Conservation (phyloP, 2,888 invertebrate species). For the Toxonevra muliebris region DNA sequence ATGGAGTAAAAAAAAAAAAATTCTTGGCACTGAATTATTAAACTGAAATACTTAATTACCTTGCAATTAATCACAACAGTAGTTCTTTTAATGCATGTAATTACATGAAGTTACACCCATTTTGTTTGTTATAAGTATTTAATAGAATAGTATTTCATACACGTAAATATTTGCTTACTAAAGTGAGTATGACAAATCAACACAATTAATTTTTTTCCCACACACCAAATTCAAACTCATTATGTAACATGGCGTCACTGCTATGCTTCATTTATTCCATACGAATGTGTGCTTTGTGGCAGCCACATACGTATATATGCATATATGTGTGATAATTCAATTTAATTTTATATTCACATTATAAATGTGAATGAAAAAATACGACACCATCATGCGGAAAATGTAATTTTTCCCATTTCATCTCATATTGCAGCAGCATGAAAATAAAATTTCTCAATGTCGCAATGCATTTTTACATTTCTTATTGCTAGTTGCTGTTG, state of each 20-base stretch:
- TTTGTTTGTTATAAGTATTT: too few relatives aligned
- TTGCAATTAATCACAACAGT: too few relatives aligned
- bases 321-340: not conserved
- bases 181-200: not conserved
- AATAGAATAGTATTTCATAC: too few relatives aligned
- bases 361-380: not conserved
- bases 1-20: too few relatives aligned
- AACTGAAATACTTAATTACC: too few relatives aligned
- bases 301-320: too few relatives aligned
- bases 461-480: conserved; percentile 43
- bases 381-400: not conserved
- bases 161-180: too few relatives aligned
- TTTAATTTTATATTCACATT: not conserved
- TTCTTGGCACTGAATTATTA: too few relatives aligned
- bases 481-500: conserved; percentile 23
- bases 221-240: not conserved
- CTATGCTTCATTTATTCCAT: not conserved
- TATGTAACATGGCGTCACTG: not conserved
- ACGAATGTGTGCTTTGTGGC: not conserved
- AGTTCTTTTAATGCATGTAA: too few relatives aligned
- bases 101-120: too few relatives aligned
- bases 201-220: not conserved
- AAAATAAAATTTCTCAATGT: conserved; percentile 53
- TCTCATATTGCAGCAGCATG: conserved; percentile 9
- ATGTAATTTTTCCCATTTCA: conserved; percentile 29